Conservation (phyloP, 2,113 vertebrate species). For the Mustela nigripes region DNA sequence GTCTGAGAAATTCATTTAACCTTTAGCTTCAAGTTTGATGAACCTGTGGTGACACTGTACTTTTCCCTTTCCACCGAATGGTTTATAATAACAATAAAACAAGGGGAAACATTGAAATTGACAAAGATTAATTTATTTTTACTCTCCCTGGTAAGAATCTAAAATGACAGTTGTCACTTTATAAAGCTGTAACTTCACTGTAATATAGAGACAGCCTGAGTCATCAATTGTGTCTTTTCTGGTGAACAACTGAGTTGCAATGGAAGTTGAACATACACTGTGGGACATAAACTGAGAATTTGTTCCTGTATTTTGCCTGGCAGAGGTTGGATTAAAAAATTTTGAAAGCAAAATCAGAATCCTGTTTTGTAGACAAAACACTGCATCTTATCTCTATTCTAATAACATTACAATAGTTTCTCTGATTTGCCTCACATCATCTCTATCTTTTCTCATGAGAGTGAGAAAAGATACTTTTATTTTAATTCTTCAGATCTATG, state of each 20-base stretch:
- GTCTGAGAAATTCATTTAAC: constrained; percentile 81
- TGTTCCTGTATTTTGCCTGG: constrained; percentile 45
- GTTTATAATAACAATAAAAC: constrained; percentile 83
- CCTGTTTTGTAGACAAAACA: constrained; percentile 28
- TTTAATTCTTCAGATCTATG: not conserved
- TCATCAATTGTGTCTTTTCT: constrained; percentile 75
- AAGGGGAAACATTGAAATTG: constrained; percentile 79
- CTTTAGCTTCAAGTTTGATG: constrained; percentile 83
- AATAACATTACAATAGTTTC: not conserved
- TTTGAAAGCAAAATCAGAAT: constrained; percentile 60
- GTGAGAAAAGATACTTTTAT: too few relatives aligned
- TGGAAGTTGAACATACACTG: not conserved
- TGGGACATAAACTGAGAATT: not conserved
- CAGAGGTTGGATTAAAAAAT: constrained; percentile 63
- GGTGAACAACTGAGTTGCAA: not conserved
- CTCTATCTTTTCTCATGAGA: not conserved
- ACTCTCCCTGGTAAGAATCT: constrained; percentile 62
- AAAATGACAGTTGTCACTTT: constrained; percentile 83
- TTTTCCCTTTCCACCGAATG: constrained; percentile 71
- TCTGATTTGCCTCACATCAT: constrained; percentile 21
- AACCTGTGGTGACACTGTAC: constrained; percentile 70
- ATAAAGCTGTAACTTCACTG: constrained; percentile 73
- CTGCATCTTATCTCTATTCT: not conserved
- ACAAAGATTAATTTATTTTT: constrained; percentile 82
- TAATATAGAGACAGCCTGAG: constrained; percentile 48